Base-by-base conservation (phyloP, 2,888 invertebrate species). In the Calameuta pallipes region DNA sequence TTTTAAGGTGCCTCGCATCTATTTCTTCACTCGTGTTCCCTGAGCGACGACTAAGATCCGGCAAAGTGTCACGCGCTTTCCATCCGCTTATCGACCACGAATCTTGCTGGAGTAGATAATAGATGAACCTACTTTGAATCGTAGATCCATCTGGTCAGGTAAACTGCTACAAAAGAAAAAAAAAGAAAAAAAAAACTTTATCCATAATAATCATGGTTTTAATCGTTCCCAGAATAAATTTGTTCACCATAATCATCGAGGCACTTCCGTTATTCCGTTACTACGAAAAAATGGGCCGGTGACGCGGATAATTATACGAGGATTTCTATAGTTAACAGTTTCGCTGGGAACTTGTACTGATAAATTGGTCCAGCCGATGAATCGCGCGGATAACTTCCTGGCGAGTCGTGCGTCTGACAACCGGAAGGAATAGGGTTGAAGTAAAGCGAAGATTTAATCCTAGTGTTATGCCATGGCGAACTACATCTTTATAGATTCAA, bases 31-130 rank as follows among this genome's bases (percentile, higher is more conserved):
- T 31, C 71, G 71, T 71, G 31, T 71, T 71, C 34, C 71, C 31
- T n/a, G n/a, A 74, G n/a, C 74, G 23, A 33, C 74, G 23, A 71
- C 34, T 23, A 34, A 71, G 71, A 34, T 34, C 71, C 34, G 33
- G 30, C 71, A 71, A 30, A 71, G 34, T 34, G 71, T 71, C 71
- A 31, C 71, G 71, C 33, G 23, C 71, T 71, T 71, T 71, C 34
- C 71, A 34, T 56, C 56, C 23, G 56, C 56, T 56, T 56, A 56
- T 56, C 56, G 56, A 23, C 56, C 9, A 3, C 6, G 23, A 56
- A 56, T 56, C 56, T 56, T 23, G 56, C 23, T 23, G 23, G 56
- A 56, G 9, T 9, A 56, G 56, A 56, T 56, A 56, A 23, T 23
- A 23, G 23, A 56, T 23, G 56, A 56, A 56, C 56, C 23, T 56